phyloP scores from a whole-genome alignment of 2,113 vertebrate species.

The Glareola pratincola region DNA sequence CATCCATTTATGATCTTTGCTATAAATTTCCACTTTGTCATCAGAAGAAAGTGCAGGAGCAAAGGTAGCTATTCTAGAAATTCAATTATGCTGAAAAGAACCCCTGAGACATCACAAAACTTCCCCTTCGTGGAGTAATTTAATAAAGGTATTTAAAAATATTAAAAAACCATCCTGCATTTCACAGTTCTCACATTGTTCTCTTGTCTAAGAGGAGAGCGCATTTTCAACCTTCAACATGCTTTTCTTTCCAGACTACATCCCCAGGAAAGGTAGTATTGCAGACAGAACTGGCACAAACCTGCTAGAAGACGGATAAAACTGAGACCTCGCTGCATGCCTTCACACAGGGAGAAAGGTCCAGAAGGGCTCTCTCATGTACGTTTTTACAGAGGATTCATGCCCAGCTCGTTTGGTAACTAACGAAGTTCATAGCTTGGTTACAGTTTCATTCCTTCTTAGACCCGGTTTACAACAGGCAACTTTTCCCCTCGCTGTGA shows the following conservation, averaged over 20 bases:
- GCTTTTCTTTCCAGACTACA: not conserved
- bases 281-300: not conserved
- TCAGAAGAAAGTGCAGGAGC: not conserved
- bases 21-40: not conserved
- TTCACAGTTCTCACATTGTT: not conserved
- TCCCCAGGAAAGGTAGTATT: not conserved
- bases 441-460: not conserved
- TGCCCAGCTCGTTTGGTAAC: not conserved
- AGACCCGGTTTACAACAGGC: not conserved
- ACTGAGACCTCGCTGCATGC: not conserved
- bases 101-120: not conserved
- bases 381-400: not conserved
- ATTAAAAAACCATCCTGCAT: not conserved
- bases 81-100: not conserved
- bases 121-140: not conserved
- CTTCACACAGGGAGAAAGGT: not conserved
- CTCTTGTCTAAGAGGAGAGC: not conserved
- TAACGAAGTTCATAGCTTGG: not conserved
- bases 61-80: not conserved
- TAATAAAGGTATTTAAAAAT: not conserved
- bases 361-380: not conserved
- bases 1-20: not conserved
- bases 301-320: not conserved
- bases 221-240: not conserved
- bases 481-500: not conserved